phyloP scores from a whole-genome alignment of 2,888 invertebrate genomes.

The Neoascia interrupta region DNA sequence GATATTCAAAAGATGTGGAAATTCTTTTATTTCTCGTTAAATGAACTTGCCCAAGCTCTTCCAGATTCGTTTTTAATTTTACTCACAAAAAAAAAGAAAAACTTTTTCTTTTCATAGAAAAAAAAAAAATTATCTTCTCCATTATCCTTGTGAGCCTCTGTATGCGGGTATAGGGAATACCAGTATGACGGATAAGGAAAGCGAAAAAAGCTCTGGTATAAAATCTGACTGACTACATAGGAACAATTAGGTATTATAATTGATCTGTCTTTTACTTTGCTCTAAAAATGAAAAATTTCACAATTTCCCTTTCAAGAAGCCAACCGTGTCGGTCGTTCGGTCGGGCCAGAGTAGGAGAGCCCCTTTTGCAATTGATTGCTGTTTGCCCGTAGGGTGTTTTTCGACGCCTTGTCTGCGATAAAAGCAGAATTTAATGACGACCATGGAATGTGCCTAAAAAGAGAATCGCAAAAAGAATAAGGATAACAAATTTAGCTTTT shows the following conservation, averaged over 20 bases:
- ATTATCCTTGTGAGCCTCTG: no score
- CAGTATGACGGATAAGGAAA: no score
- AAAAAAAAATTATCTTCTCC: neutral
- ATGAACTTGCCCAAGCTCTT: conserved; percentile 13
- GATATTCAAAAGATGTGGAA: conserved; percentile 5
- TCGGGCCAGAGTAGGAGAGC: neutral
- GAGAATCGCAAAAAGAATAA: neutral
- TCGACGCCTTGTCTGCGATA: conserved; percentile 6
- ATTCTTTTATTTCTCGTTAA: no score
- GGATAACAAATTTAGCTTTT: conserved; percentile 22
- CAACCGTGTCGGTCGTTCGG: no score
- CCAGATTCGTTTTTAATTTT: conserved; percentile 21
- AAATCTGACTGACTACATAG: conserved; percentile 25
- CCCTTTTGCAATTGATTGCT: conserved; percentile 26
- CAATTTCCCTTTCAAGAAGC: neutral
- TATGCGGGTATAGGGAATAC: neutral
- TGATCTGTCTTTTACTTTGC: neutral
- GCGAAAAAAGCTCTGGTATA: no score
- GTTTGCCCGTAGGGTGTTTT: conserved; percentile 17
- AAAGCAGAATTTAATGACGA: conserved; percentile 1
- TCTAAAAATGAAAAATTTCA: neutral
- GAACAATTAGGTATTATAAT: conserved; percentile 46
- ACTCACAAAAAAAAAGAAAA: no score
- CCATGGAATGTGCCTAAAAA: neutral
- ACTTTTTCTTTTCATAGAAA: neutral